Base-by-base conservation (phyloP, 2,797 vertebrate genomes). In the Anas capensis region DNA sequence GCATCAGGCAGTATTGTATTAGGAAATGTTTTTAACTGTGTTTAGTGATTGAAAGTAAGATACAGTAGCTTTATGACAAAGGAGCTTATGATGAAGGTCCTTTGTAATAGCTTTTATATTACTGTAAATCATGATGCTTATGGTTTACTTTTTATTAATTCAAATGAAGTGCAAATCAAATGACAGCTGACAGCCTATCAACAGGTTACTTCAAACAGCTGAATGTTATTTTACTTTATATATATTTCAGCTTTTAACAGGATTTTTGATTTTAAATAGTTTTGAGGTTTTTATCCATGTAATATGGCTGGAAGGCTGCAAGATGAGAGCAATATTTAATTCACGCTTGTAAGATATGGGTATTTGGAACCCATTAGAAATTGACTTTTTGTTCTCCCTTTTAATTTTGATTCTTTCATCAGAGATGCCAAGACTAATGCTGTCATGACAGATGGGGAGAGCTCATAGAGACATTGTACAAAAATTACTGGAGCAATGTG, bases 41-140 rank as follows among this genome's bases (percentile, higher is more conserved):
- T 95, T 97, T 91, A 97, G 92, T 87, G 92, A 97, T 95, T 95
- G 94, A 96, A 97, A 95, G 85, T 87, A 97, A 97, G 95, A 94
- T 84, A 90, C 72, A 92, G 95, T 86, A 77, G 81, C 92, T 96
- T 97, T 95, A 73, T 92, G 86, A 94, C 95, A 97, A 97, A 96
- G 95, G 93, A 95, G 86, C 91, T 96, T 93, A 97, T 78, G 96
- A 96, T 89, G 93, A 94, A 88, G 90, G 96, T 88, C 91, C 89
- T 92, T 84, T 86, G 46, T 94, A 95, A 96, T 95, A 93, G 93
- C 93, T 96, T 97, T 97, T 94, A 77, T 95, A 88, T 97, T 88
- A 95, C 73, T 91, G 79, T 76, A 95, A 97, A 91, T 93, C 93
- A 96, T 92, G 93, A 97, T 88, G 84, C 93, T 95, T 95, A 94